Evolutionary conservation across 2,888 invertebrate genomes (phyloP).

Genomic region (Strigamia crassipes): DNA sequence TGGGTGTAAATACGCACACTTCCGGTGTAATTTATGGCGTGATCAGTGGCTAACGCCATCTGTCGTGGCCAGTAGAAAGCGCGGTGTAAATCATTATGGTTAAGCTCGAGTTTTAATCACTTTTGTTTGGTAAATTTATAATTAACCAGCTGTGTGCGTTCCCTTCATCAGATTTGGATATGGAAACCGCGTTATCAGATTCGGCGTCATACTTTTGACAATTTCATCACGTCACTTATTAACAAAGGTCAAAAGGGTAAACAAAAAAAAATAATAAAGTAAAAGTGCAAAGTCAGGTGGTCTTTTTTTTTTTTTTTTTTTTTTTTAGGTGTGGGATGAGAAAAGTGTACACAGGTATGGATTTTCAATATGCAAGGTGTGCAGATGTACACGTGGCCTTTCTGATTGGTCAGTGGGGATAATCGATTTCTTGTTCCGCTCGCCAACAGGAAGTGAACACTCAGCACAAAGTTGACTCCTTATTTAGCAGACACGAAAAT

Average conservation of each 20-base stretch:
- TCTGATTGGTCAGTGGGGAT: slow-evolving; percentile 17
- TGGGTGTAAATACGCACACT: slow-evolving; percentile 16
- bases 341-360: slow-evolving; percentile 11
- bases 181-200: slow-evolving; percentile 37
- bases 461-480: slow-evolving; percentile 31
- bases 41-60: slow-evolving; percentile 42
- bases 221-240: background rate
- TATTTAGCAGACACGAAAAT: slow-evolving; percentile 29
- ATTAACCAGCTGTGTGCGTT: slow-evolving; percentile 38
- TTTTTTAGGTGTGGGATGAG: background rate
- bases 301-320: too few relatives aligned
- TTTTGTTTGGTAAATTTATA: slow-evolving; percentile 38
- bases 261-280: background rate
- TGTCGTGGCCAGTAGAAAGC: slow-evolving; percentile 34
- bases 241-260: background rate
- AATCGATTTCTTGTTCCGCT: slow-evolving; percentile 33
- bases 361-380: slow-evolving; percentile 35
- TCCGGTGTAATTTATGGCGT: slow-evolving; percentile 38
- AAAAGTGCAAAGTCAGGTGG: slow-evolving; percentile 20
- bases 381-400: slow-evolving; percentile 9
- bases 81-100: slow-evolving; percentile 35
- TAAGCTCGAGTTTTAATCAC: slow-evolving; percentile 34
- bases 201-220: background rate
- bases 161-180: slow-evolving; percentile 28
- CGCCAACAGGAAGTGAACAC: slow-evolving; percentile 35